A percentile compares a stretch with the other conserved stretches of the same genome.
Evolutionary conservation across 2,113 vertebrate species (phyloP).

Genomic region (Brachyhypopomus occidentalis): DNA sequence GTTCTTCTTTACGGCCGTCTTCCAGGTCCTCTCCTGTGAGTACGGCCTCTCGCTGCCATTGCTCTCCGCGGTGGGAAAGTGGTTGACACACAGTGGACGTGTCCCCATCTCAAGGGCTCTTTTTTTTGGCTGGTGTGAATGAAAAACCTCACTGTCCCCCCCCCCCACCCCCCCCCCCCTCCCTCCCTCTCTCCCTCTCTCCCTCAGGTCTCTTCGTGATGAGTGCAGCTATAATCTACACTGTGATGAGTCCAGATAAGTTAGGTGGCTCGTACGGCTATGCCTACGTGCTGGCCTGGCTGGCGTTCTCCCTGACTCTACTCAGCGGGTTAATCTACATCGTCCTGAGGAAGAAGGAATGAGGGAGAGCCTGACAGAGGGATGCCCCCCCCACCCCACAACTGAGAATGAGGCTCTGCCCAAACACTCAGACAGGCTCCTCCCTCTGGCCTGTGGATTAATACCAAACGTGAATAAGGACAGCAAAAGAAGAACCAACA

Average conservation of each 20-base stretch:
- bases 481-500: slow-evolving; percentile 46
- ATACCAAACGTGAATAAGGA: slow-evolving; percentile 47
- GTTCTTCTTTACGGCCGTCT: slow-evolving; percentile 91
- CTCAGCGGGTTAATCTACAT: slow-evolving; percentile 92
- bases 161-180: background rate
- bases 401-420: slow-evolving; percentile 51
- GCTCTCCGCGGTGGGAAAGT: background rate
- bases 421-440: slow-evolving; percentile 39
- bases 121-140: background rate
- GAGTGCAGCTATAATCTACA: slow-evolving; percentile 93
- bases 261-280: slow-evolving; percentile 71
- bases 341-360: slow-evolving; percentile 93
- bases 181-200: background rate
- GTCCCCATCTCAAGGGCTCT: background rate
- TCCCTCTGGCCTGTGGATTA: slow-evolving; percentile 33
- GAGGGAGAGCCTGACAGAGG: slow-evolving; percentile 63
- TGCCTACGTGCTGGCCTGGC: slow-evolving; percentile 92
- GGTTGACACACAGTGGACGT: background rate
- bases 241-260: slow-evolving; percentile 78
- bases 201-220: slow-evolving; percentile 91
- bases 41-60: slow-evolving; percentile 53
- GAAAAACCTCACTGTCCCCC: too few species aligned
- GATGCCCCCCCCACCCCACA: background rate
- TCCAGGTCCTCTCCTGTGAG: slow-evolving; percentile 95
- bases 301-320: slow-evolving; percentile 90